Base-by-base conservation (phyloP, 2,888 invertebrate genomes). In the Campopleginae sp. region DNA sequence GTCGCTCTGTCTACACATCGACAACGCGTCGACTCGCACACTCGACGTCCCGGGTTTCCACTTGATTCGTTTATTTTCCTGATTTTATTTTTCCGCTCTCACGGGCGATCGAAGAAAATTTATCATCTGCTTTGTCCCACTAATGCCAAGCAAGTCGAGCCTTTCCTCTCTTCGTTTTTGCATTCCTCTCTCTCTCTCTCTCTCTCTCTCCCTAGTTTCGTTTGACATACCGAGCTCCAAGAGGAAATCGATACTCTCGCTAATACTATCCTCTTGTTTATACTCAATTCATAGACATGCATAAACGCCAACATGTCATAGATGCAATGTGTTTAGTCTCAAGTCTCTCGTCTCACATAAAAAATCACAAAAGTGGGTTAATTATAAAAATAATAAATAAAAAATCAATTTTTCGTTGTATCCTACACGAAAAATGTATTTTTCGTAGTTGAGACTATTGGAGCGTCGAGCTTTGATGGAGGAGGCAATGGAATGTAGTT, bases 181-280 rank as follows among this genome's bases (percentile, higher is more conserved):
- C 63, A 46, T 46, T 38, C 27, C 42, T 42, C 44, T n/a, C 38
- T 75, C 61, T 48, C 2, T 65, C 12, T 65, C 14, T 27, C 17
- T 48, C n/a, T 72, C 44, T 4, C 17, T 14, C 74, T 46, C 12
- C 31, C 6, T 54, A 6, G 6, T 51, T 31, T 54, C 51, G 42
- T 58, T 14, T 19, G 10, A 63, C 19, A 75, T 58, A 33, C 58
- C 79, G 70, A 66, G 61, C 58, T 38, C 63, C 48, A 54, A 66
- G 77, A 75, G 63, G n/a, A 68, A 80, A 85, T 82, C 82, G 85
- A 85, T 85, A 85, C 77, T 82, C 77, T 74, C 38, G 84, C 77
- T 54, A 63, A 75, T 68, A 44, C 33, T 76, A 63, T 46, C 10
- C 44, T 44, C 17, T 10, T 14, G 7, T 23, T 23, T 27, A 46